Evolutionary conservation across 92 coral and sea anemone species (phyloP), one percentile per base, ranked within the genome.

Genomic region (Porites lobata): DNA sequence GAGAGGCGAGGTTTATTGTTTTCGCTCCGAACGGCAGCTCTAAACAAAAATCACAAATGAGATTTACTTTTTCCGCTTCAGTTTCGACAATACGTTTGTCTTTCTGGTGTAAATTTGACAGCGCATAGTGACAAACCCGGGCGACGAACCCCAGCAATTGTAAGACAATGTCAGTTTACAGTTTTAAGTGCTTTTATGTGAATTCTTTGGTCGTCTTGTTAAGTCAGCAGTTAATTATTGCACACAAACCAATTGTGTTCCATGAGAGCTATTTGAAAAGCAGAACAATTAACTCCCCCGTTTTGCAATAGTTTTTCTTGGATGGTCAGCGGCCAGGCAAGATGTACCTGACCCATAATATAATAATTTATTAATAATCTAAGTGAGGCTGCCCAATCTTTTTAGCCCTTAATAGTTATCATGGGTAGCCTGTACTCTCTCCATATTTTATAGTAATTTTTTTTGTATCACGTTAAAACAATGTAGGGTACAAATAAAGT

Each of bases 171-270:
- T 53, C 73, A 65, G 20, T 14, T 47, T 50, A 7, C 47, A 47
- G 13, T 67, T 54, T 50, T 4, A 79, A 65, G 47, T 65, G 47
- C 21, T 79, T 64, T 24, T 54, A 47, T 22, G 38, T 20, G 76
- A 69, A 69, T 68, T 53, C 65, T 81, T 81, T 13, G 13, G 76
- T 81, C 69, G 76, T 50, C 66, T 56, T 29, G 67, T 69, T 22
- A 53, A 50, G 56, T 22, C 53, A 26, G 24, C 32, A 32, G 22
- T 9, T n/a, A 15, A 56, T 10, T 10, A 56, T 14, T 56, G 61
- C 61, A 56, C 61, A 10, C 15, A 56, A 56, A 56, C 13, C 11
- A 0, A 14, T 56, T 56, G 61, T 10, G 61, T 10, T 10, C 13
- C 47, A 38, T 38, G 47, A 38, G 61, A 14, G 61, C 12, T 8